These are phyloP conservation scores for Prietella phreatophila DNA, from an alignment of 2,113 vertebrate species.

Conservation along the genomic window DNA sequence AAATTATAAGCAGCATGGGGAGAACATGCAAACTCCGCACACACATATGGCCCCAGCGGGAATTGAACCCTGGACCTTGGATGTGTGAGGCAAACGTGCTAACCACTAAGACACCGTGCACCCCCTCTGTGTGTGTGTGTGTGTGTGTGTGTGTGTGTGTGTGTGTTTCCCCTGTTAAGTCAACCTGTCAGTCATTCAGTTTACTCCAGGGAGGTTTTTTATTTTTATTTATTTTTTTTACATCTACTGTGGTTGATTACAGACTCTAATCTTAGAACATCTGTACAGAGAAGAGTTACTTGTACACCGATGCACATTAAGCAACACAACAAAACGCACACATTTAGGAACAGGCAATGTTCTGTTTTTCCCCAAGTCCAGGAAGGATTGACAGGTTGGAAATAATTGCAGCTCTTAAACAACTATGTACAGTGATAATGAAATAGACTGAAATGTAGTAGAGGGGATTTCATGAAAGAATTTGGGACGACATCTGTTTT, in stretches of 20 bases:
- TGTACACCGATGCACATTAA: not conserved
- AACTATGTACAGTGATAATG: conserved; percentile 34
- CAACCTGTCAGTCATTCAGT: conserved; percentile 10
- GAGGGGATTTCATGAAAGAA: conserved; percentile 47
- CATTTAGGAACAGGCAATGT: conserved; percentile 10
- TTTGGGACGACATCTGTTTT: conserved; percentile 62
- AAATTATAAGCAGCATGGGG: too few relatives aligned
- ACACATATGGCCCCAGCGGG: too few relatives aligned
- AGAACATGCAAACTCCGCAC: too few relatives aligned
- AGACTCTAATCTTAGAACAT: conserved; percentile 17
- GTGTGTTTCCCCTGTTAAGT: not conserved
- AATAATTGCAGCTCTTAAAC: conserved; percentile 52
- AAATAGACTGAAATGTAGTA: not conserved
- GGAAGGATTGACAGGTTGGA: conserved; percentile 40
- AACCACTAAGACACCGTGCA: too few relatives aligned
- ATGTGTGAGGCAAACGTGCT: too few relatives aligned
- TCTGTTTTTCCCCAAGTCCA: not conserved
- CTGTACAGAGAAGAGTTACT: conserved; percentile 7
- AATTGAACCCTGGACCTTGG: too few relatives aligned
- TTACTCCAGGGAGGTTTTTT: not conserved
- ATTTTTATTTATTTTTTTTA: not conserved
- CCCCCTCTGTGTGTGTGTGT: not conserved
- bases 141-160: not conserved
- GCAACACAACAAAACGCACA: not conserved
- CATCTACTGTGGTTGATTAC: conserved; percentile 14